Evolutionary conservation across 2,888 invertebrate species (phyloP).

Genomic region (Orgyia antiqua): DNA sequence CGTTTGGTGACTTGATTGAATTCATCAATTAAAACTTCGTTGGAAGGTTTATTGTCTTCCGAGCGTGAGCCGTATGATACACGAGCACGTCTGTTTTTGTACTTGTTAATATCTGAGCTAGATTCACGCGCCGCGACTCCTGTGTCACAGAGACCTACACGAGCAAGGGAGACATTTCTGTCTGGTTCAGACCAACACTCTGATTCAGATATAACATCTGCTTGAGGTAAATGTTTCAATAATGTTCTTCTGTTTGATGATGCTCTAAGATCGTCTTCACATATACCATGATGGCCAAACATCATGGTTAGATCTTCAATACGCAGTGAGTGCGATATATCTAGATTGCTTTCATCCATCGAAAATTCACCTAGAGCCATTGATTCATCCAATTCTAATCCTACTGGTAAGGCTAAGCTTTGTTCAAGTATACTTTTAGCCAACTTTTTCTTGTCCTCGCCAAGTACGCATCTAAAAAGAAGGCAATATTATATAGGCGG

Average conservation of each 20-base stretch:
- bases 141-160: conserved; percentile 81
- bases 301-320: conserved; percentile 68
- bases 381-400: conserved; percentile 65
- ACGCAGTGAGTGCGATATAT: conserved; percentile 61
- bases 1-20: conserved; percentile 55
- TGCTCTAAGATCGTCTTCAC: conserved; percentile 45
- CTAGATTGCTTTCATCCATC: conserved; percentile 64
- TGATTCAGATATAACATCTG: conserved; percentile 80
- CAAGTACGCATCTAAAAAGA: conserved; percentile 61
- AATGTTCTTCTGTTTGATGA: conserved; percentile 29
- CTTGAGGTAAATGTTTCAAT: conserved; percentile 44
- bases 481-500: too few species aligned
- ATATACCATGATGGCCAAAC: conserved; percentile 65
- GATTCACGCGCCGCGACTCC: conserved; percentile 44
- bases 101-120: conserved; percentile 50
- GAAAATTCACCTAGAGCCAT: conserved; percentile 66
- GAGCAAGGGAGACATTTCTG: conserved; percentile 86
- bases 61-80: conserved; percentile 62
- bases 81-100: conserved; percentile 57
- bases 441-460: conserved; percentile 68
- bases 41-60: conserved; percentile 64
- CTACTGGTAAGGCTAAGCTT: conserved; percentile 68
- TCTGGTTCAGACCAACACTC: conserved; percentile 94
- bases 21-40: conserved; percentile 77
- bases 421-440: conserved; percentile 71